Percentiles rank a stretch among this genome's conserved stretches.
phyloP scores from a whole-genome alignment of 2,888 invertebrate genomes.

The Onthophagus sagittarius region DNA sequence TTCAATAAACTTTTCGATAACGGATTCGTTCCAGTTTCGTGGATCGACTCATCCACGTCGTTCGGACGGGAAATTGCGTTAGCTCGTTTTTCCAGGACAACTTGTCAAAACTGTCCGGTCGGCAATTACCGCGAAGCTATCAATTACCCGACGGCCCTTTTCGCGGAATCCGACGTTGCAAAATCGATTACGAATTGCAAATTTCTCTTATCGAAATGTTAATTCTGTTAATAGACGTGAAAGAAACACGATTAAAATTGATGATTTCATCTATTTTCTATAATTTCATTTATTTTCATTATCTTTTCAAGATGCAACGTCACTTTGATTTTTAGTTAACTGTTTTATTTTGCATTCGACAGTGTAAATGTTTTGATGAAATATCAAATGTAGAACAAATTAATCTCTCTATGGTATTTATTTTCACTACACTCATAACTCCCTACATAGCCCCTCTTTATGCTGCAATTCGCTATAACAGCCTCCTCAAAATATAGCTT shows the following conservation, averaged over 20 bases:
- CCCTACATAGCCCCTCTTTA: too few species aligned
- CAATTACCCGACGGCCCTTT: background rate
- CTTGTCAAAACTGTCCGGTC: background rate
- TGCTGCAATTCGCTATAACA: too few species aligned
- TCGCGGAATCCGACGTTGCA: background rate
- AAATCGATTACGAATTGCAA: background rate
- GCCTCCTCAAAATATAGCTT: too few species aligned
- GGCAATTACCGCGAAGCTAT: background rate
- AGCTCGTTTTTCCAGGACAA: background rate
- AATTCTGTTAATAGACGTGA: background rate
- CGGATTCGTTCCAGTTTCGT: background rate
- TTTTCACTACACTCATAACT: too few species aligned
- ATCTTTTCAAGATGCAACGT: too few species aligned
- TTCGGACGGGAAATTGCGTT: background rate
- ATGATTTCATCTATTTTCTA: background rate
- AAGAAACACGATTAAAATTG: background rate
- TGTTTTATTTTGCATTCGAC: too few species aligned
- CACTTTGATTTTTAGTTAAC: too few species aligned
- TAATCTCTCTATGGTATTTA: too few species aligned
- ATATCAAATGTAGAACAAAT: too few species aligned
- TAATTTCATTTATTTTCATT: too few species aligned
- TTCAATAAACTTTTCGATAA: background rate
- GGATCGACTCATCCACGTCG: background rate
- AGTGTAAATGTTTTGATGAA: too few species aligned
- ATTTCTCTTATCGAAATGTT: background rate